Conservation (phyloP, 2,797 vertebrate species). For the Galaxias olidus region DNA sequence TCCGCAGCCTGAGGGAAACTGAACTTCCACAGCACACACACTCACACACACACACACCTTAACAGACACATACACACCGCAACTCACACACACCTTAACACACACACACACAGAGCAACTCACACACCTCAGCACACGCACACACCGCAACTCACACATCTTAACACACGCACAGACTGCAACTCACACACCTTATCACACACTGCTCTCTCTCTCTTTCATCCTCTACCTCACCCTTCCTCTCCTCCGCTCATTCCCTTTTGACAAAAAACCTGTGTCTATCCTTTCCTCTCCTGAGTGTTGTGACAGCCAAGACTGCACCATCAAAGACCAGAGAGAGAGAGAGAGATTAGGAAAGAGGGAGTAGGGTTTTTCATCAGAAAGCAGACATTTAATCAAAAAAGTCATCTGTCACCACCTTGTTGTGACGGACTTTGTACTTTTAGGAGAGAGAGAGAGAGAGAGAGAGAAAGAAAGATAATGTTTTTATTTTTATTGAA, state of each 20-base stretch:
- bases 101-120: too few relatives aligned
- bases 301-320: slow-evolving; percentile 51
- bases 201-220: slow-evolving; percentile 25
- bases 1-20: slow-evolving; percentile 41
- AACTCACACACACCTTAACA: slow-evolving; percentile 1
- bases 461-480: neutral
- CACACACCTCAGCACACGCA: too few relatives aligned
- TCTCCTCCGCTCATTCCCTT: neutral
- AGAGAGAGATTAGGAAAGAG: too few relatives aligned
- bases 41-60: slow-evolving; percentile 18
- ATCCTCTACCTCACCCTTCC: slow-evolving; percentile 30
- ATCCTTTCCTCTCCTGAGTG: slow-evolving; percentile 34
- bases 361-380: too few relatives aligned
- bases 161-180: neutral
- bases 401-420: slow-evolving; percentile 54
- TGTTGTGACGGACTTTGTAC: slow-evolving; percentile 38
- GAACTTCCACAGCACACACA: too few relatives aligned
- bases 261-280: slow-evolving; percentile 32
- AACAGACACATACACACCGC: too few relatives aligned
- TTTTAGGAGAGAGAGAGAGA: slow-evolving; percentile 21
- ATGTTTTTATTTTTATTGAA: too few relatives aligned
- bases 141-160: slow-evolving; percentile 15
- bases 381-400: slow-evolving; percentile 51
- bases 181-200: neutral
- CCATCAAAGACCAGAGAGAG: neutral